Base-by-base conservation (phyloP, 2,888 invertebrate species). In the Hydropsyche betteni region DNA sequence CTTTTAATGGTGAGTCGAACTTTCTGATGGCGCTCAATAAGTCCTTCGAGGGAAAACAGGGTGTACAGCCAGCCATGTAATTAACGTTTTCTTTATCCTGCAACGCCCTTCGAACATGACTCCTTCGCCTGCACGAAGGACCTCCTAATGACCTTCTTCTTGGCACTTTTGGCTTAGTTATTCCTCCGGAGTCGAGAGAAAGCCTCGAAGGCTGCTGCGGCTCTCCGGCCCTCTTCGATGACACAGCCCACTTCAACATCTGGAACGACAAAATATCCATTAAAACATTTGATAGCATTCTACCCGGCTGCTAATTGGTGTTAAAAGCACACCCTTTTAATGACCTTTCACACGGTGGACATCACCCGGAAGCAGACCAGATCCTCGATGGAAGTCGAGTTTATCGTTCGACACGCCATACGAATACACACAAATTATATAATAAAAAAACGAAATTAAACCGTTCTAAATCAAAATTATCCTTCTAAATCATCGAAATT, bases 181-280 rank as follows among this genome's bases (percentile, higher is more conserved):
- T 75, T 68, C 77, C 76, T 79, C 79, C 84, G 64, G 84, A 84
- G 75, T 88, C 87, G 77, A 87, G 81, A 16, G 87, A 87, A 78
- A 85, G 83, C 80, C 86, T 81, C 83, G 76, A 81, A 82, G 77
- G 76, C 84, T 50, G 82, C 80, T 75, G 80, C 82, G 72, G 72
- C 55, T 78, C 78, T 5, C 70, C 78, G 1, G n/a, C 36, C 78
- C 77, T 76, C 77, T 86, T 86, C 78, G 84, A 85, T 79, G 86
- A 86, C 10, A 90, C 89, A 73, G 90, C 88, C 90, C 90, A 90
- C 87, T 90, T 90, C 81, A 90, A 84, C 90, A 90, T 90, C 44
- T 44, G 44, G 6, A 10, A 44, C 6, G 6, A 44, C 44, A 44
- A 44, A 44, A 6, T 0, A 44, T 8, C 6, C 1, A 44, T 44